These are phyloP conservation scores for Hydrolagus affinis DNA, from an alignment of 2,113 vertebrate species.

Conservation along the genomic window DNA sequence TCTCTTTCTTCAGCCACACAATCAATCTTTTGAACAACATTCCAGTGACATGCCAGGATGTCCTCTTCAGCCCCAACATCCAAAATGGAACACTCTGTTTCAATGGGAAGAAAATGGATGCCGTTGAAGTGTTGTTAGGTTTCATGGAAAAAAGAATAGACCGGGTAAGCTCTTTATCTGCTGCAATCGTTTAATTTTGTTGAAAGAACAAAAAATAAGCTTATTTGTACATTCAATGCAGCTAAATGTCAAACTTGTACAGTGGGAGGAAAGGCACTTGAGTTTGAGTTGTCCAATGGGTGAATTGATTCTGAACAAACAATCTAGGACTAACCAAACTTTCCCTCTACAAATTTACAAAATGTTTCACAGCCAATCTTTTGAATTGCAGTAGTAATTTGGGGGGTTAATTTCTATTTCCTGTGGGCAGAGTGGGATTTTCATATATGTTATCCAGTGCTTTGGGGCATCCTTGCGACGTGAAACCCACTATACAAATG, in stretches of 20 bases:
- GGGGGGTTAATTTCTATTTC: too few relatives aligned
- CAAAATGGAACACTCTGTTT: slow-evolving; percentile 67
- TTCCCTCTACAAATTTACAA: too few relatives aligned
- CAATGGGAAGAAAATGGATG: slow-evolving; percentile 82
- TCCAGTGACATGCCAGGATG: slow-evolving; percentile 82
- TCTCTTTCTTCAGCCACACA: slow-evolving; percentile 70
- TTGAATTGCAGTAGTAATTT: too few relatives aligned
- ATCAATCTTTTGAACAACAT: slow-evolving; percentile 94
- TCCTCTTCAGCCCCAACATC: slow-evolving; percentile 72
- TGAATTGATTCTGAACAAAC: too few relatives aligned
- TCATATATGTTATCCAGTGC: too few relatives aligned
- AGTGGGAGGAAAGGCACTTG: background rate
- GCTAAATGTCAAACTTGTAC: background rate
- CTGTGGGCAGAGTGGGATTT: too few relatives aligned
- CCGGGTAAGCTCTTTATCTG: slow-evolving; percentile 62
- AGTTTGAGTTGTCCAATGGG: too few relatives aligned
- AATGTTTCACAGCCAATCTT: too few relatives aligned
- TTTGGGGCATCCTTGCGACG: too few relatives aligned
- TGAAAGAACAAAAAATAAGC: background rate
- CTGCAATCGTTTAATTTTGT: background rate
- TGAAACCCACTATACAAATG: too few relatives aligned
- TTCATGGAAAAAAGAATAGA: slow-evolving; percentile 98
- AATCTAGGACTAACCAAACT: too few relatives aligned
- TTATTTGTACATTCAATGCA: too few relatives aligned
- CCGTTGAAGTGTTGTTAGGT: slow-evolving; percentile 71